Evolutionary conservation across 2,113 vertebrate genomes (phyloP).

Genomic region (Lepus timidus): DNA sequence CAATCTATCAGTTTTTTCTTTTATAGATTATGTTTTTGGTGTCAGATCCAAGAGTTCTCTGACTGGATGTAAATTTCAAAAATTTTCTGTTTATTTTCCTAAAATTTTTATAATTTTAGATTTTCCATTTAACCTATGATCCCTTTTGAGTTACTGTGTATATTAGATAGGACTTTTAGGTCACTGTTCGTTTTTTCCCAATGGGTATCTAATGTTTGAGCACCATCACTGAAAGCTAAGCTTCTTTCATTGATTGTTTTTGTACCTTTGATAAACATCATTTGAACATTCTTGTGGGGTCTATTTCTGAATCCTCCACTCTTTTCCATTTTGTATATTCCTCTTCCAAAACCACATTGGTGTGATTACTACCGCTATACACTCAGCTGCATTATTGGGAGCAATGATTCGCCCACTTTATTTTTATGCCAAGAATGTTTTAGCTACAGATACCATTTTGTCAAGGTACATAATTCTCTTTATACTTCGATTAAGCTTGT

Average conservation of each 20-base stretch:
- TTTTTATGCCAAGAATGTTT: background rate
- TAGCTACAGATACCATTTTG: background rate
- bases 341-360: background rate
- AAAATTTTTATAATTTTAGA: background rate
- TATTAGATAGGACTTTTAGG: background rate
- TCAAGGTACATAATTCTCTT: too few species aligned
- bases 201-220: background rate
- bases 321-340: background rate
- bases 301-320: background rate
- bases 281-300: background rate
- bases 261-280: background rate
- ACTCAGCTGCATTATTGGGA: background rate
- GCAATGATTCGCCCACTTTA: background rate
- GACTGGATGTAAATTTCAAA: background rate
- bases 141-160: background rate
- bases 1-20: background rate
- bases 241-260: slow-evolving; percentile 10
- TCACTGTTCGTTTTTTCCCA: background rate
- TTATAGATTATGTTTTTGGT: background rate
- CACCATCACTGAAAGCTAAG: background rate
- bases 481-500: background rate
- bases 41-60: background rate
- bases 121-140: background rate
- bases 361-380: background rate
- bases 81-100: background rate